Conservation (phyloP, 2,113 vertebrate species). For the Erythrocebus patas region DNA sequence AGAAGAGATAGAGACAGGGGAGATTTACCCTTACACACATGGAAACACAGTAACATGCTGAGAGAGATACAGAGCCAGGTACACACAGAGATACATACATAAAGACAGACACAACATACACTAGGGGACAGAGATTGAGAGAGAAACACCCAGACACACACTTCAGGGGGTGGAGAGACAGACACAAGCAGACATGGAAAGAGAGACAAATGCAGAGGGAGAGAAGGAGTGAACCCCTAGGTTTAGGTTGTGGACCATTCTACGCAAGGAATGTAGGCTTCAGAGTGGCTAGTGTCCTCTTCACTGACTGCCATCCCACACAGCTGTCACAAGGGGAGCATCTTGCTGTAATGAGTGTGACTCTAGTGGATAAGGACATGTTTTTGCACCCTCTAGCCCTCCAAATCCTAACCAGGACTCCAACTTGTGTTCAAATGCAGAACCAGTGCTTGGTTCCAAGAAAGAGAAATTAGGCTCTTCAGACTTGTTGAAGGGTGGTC, state of each 20-base stretch:
- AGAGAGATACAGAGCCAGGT: background rate
- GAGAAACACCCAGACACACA: background rate
- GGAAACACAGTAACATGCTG: background rate
- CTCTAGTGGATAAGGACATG: background rate
- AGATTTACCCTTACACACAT: background rate
- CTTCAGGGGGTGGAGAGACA: too few species aligned
- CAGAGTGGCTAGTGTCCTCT: too few species aligned
- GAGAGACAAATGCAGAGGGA: background rate
- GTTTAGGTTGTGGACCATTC: too few species aligned
- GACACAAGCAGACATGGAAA: background rate
- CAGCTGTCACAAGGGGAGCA: background rate
- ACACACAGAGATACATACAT: background rate
- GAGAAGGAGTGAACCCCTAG: background rate
- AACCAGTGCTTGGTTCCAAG: background rate
- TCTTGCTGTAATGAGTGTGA: background rate
- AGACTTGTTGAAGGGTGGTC: background rate
- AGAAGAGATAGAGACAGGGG: background rate
- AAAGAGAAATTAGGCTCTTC: background rate
- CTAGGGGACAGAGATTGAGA: background rate
- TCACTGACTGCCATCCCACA: accelerated
- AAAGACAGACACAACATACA: background rate
- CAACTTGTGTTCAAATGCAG: background rate
- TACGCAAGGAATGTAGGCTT: accelerated
- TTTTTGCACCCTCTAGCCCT: background rate
- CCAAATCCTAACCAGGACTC: background rate